phyloP scores from a whole-genome alignment of 1,140 invertebrate species.

The Anastrepha ludens region DNA sequence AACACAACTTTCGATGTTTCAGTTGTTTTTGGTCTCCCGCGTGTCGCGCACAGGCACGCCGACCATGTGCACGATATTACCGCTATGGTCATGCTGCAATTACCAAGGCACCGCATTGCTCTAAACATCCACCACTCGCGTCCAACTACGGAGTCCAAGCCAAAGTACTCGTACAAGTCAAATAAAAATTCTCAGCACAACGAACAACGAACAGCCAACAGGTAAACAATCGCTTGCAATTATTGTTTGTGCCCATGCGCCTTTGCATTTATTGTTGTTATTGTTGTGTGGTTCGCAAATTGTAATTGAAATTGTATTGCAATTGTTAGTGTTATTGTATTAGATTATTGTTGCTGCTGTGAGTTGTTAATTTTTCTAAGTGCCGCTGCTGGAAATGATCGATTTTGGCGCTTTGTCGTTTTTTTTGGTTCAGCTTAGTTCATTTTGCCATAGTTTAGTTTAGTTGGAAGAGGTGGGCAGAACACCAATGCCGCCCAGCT shows the following conservation, averaged over 20 bases:
- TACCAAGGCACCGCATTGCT: not conserved
- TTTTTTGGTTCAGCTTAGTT: not conserved
- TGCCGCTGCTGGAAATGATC: not conserved
- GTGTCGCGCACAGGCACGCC: not conserved
- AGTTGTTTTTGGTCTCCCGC: not conserved
- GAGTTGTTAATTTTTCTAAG: slow-evolving; percentile 40
- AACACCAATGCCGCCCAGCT: not conserved
- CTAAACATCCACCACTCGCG: not conserved
- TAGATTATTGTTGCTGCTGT: not conserved
- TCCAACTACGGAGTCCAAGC: not conserved
- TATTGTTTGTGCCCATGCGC: slow-evolving; percentile 29
- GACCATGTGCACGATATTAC: slow-evolving; percentile 26
- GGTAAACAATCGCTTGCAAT: slow-evolving; percentile 37
- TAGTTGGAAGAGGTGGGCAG: not conserved
- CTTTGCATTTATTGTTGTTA: not conserved
- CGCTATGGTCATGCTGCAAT: slow-evolving; percentile 43
- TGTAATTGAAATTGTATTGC: slow-evolving; percentile 33
- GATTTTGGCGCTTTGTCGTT: slow-evolving; percentile 9
- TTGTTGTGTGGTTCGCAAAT: slow-evolving; percentile 22
- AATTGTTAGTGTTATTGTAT: not conserved
- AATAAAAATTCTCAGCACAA: slow-evolving; percentile 5
- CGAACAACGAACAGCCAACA: not conserved
- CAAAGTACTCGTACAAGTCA: not conserved
- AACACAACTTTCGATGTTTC: not conserved
- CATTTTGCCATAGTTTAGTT: not conserved